Evolutionary conservation across 2,888 invertebrate genomes (phyloP).

Genomic region (Pristionchus japonicus): DNA sequence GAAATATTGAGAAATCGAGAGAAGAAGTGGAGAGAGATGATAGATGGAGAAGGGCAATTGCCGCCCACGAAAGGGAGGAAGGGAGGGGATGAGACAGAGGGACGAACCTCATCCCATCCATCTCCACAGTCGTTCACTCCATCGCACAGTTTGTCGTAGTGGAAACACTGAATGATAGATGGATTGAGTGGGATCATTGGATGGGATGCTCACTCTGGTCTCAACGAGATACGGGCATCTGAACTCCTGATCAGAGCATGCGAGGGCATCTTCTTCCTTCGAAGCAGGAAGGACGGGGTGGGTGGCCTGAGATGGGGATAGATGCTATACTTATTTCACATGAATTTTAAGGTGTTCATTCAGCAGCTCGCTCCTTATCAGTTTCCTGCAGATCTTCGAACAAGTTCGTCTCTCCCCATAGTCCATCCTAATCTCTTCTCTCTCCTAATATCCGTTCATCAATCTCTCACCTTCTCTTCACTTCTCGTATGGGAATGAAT

Average conservation of each 20-base stretch:
- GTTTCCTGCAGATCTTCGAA: background rate
- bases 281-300: conserved; percentile 10
- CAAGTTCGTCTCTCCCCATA: background rate
- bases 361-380: background rate
- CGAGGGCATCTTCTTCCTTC: conserved; percentile 47
- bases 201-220: conserved; percentile 37
- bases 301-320: background rate
- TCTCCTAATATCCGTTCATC: background rate
- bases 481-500: background rate
- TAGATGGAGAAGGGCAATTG: background rate
- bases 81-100: background rate
- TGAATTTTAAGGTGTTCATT: background rate
- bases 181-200: too few species aligned
- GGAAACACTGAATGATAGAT: conserved; percentile 82
- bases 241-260: conserved; percentile 69
- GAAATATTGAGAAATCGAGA: conserved; percentile 31
- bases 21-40: background rate
- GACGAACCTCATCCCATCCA: conserved; percentile 87
- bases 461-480: conserved; percentile 20
- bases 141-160: conserved; percentile 86
- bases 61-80: background rate
- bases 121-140: conserved; percentile 80
- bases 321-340: background rate
- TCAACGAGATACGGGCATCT: conserved; percentile 61
- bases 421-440: background rate